Base-by-base conservation (phyloP, 2,797 vertebrate species). In the Oreortyx pictus region DNA sequence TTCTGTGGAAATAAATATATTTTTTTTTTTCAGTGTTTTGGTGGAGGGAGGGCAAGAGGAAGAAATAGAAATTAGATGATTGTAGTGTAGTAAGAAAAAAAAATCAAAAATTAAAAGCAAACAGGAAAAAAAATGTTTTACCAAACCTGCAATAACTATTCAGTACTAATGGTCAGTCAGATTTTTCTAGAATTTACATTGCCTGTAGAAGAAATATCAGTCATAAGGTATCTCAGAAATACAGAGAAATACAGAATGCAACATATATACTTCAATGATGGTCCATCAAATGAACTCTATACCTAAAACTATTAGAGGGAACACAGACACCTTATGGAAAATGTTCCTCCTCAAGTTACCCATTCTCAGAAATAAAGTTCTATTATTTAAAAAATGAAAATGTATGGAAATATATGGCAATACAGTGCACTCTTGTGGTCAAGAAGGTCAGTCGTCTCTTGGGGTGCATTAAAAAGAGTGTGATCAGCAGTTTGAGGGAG, bases 1-100 rank as follows among this genome's bases (percentile, higher is more conserved):
- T 90, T 94, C 61, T 67, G 74, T 15, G 43, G 41, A 92, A 96
- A 94, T 72, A 74, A 87, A 74, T 85, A 88, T 49, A 6, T 49
- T 24, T 54, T 3, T 92, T 90, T 81, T 85, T 90, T 86, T 80
- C 56, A 92, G 6, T 86, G 13, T 23, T 8, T 46, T 56, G 54
- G 17, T 19, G 29, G 18, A 56, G 31, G 10, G 7, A 54, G 17
- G 44, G 52, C 17, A 31, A 9, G 52, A 79, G 52, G 66, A 91
- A 83, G 1, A 47, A 8, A 65, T 20, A 86, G 7, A 72, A 76
- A 88, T 24, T 81, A 95, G 70, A 52, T 70, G 80, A 90, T 71
- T 54, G n/a, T 89, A 78, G n/a, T 43, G 16, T 41, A 25, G 56
- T 22, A 27, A 22, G 49, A 6, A 91, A 92, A 85, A 92, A 83